Percentiles rank a stretch among this genome's conserved stretches.
Evolutionary conservation across 1,140 invertebrate genomes (phyloP).

Genomic region (Drosophila saltans): DNA sequence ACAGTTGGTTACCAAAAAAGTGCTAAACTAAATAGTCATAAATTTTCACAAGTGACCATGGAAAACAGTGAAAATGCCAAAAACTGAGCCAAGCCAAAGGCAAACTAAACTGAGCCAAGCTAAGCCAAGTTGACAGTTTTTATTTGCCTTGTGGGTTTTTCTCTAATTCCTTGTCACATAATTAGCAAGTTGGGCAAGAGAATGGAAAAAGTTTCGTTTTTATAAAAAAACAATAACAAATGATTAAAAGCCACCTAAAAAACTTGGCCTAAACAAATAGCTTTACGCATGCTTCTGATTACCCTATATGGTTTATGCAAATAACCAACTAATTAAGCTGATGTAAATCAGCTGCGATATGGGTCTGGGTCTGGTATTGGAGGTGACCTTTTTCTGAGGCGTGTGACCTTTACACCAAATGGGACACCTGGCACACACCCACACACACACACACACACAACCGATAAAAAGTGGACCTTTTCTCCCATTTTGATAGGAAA

Average conservation of each 20-base stretch:
- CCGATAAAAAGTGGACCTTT: not conserved
- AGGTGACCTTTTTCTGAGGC: conserved; percentile 21
- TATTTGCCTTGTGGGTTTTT: conserved; percentile 10
- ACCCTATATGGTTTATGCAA: conserved; percentile 58
- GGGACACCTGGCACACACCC: conserved; percentile 48
- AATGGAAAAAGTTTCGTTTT: conserved; percentile 30
- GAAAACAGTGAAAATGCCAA: conserved; percentile 39
- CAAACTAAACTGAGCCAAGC: not conserved
- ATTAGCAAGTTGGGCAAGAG: not conserved
- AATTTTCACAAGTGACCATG: conserved; percentile 58
- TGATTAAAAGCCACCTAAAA: conserved; percentile 42
- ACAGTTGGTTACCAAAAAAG: conserved; percentile 49
- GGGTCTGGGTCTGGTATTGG: not conserved
- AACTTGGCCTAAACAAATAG: conserved; percentile 68
- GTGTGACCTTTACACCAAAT: conserved; percentile 49
- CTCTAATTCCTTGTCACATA: conserved; percentile 9
- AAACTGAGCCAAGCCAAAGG: not conserved
- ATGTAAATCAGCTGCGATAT: conserved; percentile 64
- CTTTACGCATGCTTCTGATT: conserved; percentile 70
- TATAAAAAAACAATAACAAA: conserved; percentile 16
- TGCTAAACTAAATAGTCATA: conserved; percentile 70
- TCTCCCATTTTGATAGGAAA: conserved; percentile 27
- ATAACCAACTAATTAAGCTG: conserved; percentile 74
- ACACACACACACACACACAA: conserved; percentile 25
- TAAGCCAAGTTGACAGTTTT: conserved; percentile 15